A percentile compares a stretch with the other conserved stretches of the same genome.
phyloP scores from a whole-genome alignment of 2,113 vertebrate species.

The Saimiri boliviensis region DNA sequence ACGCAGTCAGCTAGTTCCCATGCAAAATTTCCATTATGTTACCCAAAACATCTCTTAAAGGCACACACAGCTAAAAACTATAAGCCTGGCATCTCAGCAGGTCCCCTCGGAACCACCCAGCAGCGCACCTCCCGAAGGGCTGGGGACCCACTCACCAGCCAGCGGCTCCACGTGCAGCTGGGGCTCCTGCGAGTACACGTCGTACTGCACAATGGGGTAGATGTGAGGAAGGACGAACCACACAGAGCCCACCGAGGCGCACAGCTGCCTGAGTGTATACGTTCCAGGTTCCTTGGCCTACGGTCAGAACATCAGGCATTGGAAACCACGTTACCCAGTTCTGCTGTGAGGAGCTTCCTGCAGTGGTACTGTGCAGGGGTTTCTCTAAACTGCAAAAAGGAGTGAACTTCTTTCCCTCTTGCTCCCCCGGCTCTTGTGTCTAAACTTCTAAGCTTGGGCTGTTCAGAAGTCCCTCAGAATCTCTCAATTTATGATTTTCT shows the following conservation, averaged over 20 bases:
- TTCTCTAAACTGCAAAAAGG: neutral
- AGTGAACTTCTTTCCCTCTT: accelerated
- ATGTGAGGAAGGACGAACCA: conserved; percentile 95
- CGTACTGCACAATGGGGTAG: conserved; percentile 94
- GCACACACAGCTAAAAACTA: accelerated
- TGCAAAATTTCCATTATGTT: neutral
- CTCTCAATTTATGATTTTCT: neutral
- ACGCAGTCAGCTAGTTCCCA: neutral
- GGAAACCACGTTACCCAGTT: too few relatives aligned
- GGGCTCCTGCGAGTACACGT: conserved; percentile 98
- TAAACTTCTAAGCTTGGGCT: accelerated
- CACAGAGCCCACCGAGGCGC: conserved; percentile 90
- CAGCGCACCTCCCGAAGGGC: neutral
- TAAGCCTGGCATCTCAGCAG: neutral
- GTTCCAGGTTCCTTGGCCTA: conserved; percentile 95
- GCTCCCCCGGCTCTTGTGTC: neutral
- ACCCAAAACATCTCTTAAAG: accelerated
- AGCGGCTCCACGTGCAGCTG: conserved; percentile 95
- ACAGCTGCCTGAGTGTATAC: conserved; percentile 94
- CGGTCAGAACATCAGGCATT: conserved; percentile 24
- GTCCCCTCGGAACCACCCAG: too few relatives aligned
- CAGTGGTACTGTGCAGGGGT: accelerated
- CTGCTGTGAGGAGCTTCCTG: neutral
- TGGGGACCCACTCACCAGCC: conserved; percentile 86
- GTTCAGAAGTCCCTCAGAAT: neutral